A percentile compares a stretch with the other conserved stretches of the same genome.
These are phyloP conservation scores for Dascillus cervinus DNA, from an alignment of 2,888 invertebrate genomes.

Conservation along the genomic window DNA sequence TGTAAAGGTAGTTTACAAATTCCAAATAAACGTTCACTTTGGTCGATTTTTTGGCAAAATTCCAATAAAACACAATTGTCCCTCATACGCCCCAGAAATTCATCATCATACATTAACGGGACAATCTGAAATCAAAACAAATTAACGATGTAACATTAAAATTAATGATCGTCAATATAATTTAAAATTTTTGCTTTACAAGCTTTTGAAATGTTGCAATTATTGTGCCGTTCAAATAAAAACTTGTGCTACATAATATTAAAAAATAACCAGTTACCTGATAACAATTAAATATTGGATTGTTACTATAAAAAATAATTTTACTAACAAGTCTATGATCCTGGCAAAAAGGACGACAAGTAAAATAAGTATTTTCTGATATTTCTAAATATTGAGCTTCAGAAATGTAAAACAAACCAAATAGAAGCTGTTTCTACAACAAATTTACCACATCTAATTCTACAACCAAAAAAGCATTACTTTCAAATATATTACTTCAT, in stretches of 20 bases:
- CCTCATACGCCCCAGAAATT: conserved; percentile 47
- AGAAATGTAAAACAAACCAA: conserved; percentile 45
- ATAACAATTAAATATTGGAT: conserved; percentile 45
- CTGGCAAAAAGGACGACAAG: conserved; percentile 45
- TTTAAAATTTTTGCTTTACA: no score
- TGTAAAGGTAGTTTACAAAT: conserved; percentile 50
- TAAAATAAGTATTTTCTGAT: conserved; percentile 39
- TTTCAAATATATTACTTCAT: no score
- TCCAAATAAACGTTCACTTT: conserved; percentile 42
- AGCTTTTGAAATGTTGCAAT: no score
- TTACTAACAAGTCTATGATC: conserved; percentile 42
- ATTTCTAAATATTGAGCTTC: conserved; percentile 42
- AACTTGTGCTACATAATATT: not conserved
- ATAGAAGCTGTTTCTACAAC: conserved; percentile 39
- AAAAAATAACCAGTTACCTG: conserved; percentile 33
- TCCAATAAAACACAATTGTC: conserved; percentile 51
- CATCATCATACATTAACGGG: conserved; percentile 47
- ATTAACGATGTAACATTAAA: not conserved
- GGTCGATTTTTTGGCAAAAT: conserved; percentile 42
- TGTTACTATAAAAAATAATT: conserved; percentile 37
- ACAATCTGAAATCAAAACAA: conserved; percentile 38
- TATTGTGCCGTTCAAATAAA: no score
- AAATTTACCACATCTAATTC: no score
- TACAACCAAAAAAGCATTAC: no score
- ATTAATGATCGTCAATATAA: no score